phyloP scores from a whole-genome alignment of 92 coral and sea anemone genomes.

The Scolanthus callimorphus region DNA sequence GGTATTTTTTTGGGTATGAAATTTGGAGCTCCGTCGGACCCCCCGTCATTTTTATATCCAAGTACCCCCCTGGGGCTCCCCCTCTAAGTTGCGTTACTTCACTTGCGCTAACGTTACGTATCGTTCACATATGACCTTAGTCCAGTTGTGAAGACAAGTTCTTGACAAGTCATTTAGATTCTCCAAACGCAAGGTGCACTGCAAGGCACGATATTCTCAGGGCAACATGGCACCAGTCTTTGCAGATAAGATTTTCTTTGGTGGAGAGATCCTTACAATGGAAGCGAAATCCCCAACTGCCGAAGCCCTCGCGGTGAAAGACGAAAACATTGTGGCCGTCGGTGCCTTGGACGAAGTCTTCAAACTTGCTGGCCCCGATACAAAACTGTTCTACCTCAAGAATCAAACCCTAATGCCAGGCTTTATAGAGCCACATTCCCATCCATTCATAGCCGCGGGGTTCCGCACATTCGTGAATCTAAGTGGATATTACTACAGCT shows the following conservation, averaged over 20 bases:
- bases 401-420: constrained; percentile 63
- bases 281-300: constrained; percentile 34
- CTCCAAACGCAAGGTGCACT: no score
- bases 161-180: no score
- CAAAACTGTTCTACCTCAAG: constrained; percentile 19
- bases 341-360: constrained; percentile 25
- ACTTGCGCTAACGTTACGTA: no score
- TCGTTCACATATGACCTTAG: no score
- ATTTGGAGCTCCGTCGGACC: no score
- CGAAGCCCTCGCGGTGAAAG: constrained; percentile 57
- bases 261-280: constrained; percentile 59
- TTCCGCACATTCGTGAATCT: constrained; percentile 4
- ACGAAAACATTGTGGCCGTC: constrained; percentile 21
- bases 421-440: constrained; percentile 57
- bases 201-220: no score
- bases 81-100: no score
- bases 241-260: constrained; percentile 51
- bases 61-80: no score
- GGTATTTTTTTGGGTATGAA: no score
- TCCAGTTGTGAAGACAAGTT: no score
- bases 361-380: constrained; percentile 7
- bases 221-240: no score
- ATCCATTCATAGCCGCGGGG: constrained; percentile 4
- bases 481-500: constrained; percentile 13
- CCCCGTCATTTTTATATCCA: no score